A percentile compares a stretch with the other conserved stretches of the same genome.
Evolutionary conservation across 1,140 invertebrate genomes (phyloP).

Genomic region (Cydia fagiglandana): DNA sequence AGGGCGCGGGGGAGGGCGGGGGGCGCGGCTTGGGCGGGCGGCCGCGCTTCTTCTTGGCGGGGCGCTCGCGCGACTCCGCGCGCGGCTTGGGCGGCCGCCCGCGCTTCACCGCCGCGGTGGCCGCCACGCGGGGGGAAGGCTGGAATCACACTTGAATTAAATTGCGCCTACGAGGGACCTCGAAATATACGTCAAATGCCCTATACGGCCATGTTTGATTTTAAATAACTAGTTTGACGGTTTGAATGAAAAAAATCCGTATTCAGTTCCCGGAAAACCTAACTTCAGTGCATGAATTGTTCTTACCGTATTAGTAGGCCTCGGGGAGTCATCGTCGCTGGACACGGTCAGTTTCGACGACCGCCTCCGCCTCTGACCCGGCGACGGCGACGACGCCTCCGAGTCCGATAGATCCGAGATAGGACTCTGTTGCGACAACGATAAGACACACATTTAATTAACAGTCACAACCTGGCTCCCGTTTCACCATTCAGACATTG

Average conservation of each 20-base stretch:
- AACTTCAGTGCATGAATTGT: neutral
- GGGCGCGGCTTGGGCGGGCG: conserved; percentile 55
- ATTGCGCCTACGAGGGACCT: neutral
- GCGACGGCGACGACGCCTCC: conserved; percentile 69
- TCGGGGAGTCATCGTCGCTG: conserved; percentile 69
- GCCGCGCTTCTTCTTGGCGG: conserved; percentile 62
- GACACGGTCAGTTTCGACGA: conserved; percentile 62
- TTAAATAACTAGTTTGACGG: too few relatives aligned
- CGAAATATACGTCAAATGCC: too few relatives aligned
- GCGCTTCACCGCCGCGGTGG: conserved; percentile 48
- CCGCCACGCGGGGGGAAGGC: conserved; percentile 42
- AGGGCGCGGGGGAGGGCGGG: conserved; percentile 43
- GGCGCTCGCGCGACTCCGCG: conserved; percentile 52
- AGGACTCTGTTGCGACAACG: conserved; percentile 56
- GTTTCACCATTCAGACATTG: too few relatives aligned
- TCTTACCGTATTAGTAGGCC: conserved; percentile 50
- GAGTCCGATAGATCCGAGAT: conserved; percentile 73
- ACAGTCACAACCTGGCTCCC: neutral
- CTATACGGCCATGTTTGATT: too few relatives aligned
- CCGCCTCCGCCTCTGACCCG: conserved; percentile 53
- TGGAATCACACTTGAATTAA: conserved; percentile 35
- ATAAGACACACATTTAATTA: conserved; percentile 25
- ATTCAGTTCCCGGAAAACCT: too few relatives aligned
- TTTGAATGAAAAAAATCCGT: too few relatives aligned
- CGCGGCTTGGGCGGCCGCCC: conserved; percentile 62